phyloP scores from a whole-genome alignment of 2,797 vertebrate genomes.

The Argya squamiceps region DNA sequence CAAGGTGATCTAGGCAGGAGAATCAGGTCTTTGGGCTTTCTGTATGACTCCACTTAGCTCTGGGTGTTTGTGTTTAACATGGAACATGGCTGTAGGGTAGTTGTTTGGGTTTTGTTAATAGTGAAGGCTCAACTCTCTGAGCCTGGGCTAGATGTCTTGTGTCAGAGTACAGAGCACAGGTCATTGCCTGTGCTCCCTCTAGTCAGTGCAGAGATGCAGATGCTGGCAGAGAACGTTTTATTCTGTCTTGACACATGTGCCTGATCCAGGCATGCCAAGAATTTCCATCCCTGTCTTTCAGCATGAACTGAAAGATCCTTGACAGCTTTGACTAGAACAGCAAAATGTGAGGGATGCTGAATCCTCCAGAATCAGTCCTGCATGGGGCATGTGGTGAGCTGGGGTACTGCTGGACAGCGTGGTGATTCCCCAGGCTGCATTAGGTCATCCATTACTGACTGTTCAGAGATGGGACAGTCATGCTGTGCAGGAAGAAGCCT shows the following conservation, averaged over 20 bases:
- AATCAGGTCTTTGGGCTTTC: neutral
- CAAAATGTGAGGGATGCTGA: neutral
- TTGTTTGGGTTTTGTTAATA: neutral
- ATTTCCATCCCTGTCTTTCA: neutral
- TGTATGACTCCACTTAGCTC: neutral
- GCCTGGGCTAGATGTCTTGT: neutral
- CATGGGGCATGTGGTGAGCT: neutral
- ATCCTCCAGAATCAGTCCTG: neutral
- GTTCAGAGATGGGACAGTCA: neutral
- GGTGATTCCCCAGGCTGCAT: neutral
- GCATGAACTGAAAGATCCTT: neutral
- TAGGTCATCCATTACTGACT: neutral
- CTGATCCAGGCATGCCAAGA: neutral
- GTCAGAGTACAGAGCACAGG: neutral
- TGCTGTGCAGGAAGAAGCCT: neutral
- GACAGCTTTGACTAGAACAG: neutral
- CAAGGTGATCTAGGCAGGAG: neutral
- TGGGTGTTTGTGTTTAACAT: neutral
- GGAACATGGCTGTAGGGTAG: neutral
- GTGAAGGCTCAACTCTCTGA: neutral
- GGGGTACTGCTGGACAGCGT: accelerated
- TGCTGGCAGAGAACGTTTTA: neutral
- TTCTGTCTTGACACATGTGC: neutral
- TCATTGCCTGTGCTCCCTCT: neutral
- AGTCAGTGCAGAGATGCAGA: neutral